Evolutionary conservation across 2,888 invertebrate species (phyloP).

Genomic region (Volucella inanis): DNA sequence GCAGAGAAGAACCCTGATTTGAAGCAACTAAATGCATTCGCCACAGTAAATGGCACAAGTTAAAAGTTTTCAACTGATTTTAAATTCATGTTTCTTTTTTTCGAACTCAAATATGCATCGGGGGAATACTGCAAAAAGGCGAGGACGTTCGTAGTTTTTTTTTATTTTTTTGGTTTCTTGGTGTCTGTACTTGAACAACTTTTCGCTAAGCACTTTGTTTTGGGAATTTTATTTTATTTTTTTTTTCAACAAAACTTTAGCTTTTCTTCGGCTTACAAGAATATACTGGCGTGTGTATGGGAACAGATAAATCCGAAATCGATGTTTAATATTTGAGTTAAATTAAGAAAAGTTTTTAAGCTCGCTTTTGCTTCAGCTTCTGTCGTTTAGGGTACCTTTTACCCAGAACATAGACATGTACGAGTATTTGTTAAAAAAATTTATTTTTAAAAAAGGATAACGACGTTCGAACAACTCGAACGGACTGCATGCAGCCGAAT

Average conservation of each 20-base stretch:
- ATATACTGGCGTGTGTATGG: background rate
- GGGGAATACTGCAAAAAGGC: background rate
- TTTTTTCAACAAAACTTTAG: background rate
- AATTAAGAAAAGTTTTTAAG: no score
- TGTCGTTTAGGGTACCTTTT: no score
- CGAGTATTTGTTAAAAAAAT: no score
- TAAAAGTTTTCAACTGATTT: conserved; percentile 39
- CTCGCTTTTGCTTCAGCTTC: no score
- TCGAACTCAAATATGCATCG: conserved; percentile 26
- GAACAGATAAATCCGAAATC: no score
- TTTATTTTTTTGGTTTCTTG: background rate
- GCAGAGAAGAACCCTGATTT: background rate
- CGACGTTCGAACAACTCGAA: no score
- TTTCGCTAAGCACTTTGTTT: conserved; percentile 24
- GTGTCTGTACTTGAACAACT: conserved; percentile 5
- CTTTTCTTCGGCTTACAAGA: background rate
- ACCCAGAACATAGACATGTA: no score
- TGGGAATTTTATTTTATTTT: conserved; percentile 7
- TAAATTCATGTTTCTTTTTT: conserved; percentile 7
- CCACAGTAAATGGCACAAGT: conserved; percentile 38
- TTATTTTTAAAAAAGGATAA: no score
- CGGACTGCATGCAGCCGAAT: no score
- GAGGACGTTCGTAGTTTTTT: background rate
- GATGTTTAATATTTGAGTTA: no score
- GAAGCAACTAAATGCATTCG: conserved; percentile 16